Evolutionary conservation across 2,888 invertebrate genomes (phyloP).

Genomic region (Lomographa bimaculata): DNA sequence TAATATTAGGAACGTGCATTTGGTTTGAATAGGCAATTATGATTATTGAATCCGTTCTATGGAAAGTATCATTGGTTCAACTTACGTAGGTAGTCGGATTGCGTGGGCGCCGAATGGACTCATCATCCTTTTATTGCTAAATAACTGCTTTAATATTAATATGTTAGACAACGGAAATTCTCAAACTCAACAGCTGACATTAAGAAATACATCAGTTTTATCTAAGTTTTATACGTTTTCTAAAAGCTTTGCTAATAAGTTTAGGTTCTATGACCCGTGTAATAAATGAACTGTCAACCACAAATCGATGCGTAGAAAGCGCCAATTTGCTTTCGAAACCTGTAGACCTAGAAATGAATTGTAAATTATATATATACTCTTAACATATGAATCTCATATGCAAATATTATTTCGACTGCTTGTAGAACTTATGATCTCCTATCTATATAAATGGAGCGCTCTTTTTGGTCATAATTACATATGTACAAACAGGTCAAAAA

Average conservation of each 20-base stretch:
- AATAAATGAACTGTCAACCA: slow-evolving; percentile 11
- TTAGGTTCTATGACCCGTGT: slow-evolving; percentile 1
- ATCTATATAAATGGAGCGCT: too few relatives aligned
- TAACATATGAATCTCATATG: too few relatives aligned
- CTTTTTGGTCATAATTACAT: too few relatives aligned
- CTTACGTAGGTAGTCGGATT: slow-evolving; percentile 24
- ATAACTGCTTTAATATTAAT: slow-evolving; percentile 5
- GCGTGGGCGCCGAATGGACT: slow-evolving; percentile 25
- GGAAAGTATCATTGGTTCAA: slow-evolving; percentile 29
- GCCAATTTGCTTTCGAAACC: slow-evolving; percentile 1
- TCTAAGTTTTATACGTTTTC: slow-evolving; percentile 1
- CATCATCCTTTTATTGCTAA: slow-evolving; percentile 29
- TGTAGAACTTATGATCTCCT: too few relatives aligned
- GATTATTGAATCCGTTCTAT: slow-evolving; percentile 27
- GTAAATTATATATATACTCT: too few relatives aligned
- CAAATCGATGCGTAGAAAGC: slow-evolving; percentile 10
- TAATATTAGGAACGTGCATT: slow-evolving; percentile 38
- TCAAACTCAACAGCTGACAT: slow-evolving; percentile 5
- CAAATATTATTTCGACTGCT: too few relatives aligned
- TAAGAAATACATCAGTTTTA: slow-evolving; percentile 3
- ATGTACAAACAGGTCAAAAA: too few relatives aligned
- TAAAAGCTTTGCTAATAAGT: slow-evolving; percentile 10
- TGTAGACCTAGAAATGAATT: not conserved
- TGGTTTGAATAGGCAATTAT: slow-evolving; percentile 41
- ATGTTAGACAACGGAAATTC: slow-evolving; percentile 13